phyloP scores from a whole-genome alignment of 2,888 invertebrate genomes.

The Congeria kusceri region DNA sequence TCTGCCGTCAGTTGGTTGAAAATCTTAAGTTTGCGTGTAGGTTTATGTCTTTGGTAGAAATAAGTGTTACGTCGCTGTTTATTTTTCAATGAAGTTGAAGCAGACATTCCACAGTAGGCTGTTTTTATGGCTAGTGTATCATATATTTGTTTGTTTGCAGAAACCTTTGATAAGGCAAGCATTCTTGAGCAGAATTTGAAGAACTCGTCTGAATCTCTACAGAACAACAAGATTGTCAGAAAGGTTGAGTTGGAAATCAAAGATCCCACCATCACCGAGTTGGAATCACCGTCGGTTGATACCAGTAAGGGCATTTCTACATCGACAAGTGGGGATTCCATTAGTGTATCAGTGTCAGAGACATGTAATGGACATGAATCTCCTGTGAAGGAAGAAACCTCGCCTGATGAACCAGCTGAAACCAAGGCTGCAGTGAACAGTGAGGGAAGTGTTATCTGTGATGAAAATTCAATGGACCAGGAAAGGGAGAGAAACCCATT shows the following conservation, averaged over 20 bases:
- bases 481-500: constrained; percentile 33
- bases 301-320: constrained; percentile 48
- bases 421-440: constrained; percentile 16
- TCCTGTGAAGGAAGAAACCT: constrained; percentile 58
- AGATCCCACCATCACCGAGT: constrained; percentile 62
- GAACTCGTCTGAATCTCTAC: constrained; percentile 62
- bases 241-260: constrained; percentile 60
- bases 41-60: no score
- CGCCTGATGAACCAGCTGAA: constrained; percentile 35
- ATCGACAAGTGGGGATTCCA: constrained; percentile 56
- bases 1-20: no score
- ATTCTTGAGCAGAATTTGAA: constrained; percentile 58
- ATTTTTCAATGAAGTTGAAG: neutral
- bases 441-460: constrained; percentile 50
- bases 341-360: constrained; percentile 56
- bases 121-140: no score
- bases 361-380: constrained; percentile 74
- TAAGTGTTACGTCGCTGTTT: neutral
- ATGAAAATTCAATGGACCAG: constrained; percentile 63
- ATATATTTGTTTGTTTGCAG: constrained; percentile 21
- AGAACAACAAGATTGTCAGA: constrained; percentile 54
- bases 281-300: constrained; percentile 59
- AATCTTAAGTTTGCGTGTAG: no score
- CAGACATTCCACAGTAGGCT: no score
- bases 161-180: constrained; percentile 45